Evolutionary conservation across 2,113 vertebrate genomes (phyloP).

Genomic region (Carollia perspicillata): DNA sequence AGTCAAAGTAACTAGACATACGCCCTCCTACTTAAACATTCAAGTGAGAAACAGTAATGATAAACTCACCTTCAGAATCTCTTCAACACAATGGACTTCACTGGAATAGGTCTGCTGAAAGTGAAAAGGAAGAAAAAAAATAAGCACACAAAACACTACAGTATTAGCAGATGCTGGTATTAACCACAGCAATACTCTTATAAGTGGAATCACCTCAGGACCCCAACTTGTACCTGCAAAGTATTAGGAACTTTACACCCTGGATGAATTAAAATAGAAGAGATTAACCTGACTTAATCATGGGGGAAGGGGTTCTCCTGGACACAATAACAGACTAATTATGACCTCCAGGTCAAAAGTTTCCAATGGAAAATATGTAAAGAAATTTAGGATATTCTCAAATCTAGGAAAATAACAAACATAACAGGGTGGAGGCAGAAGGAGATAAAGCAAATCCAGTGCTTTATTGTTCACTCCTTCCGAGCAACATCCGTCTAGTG

Average conservation of each 20-base stretch:
- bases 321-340: neutral
- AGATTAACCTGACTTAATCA: neutral
- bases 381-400: neutral
- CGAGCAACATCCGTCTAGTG: neutral
- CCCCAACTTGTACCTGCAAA: neutral
- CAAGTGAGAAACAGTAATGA: neutral
- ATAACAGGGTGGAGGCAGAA: neutral
- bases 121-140: neutral
- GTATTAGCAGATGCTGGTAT: neutral
- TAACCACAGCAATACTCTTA: neutral
- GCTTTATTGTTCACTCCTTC: neutral
- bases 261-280: neutral
- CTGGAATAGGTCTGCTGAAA: constrained; percentile 84
- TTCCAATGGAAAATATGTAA: neutral
- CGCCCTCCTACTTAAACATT: neutral
- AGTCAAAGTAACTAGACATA: neutral
- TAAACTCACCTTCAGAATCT: constrained; percentile 91
- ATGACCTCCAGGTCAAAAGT: neutral
- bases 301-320: neutral
- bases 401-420: neutral
- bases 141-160: neutral
- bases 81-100: constrained; percentile 91
- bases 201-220: neutral
- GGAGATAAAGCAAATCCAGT: neutral
- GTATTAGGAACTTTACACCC: neutral